Conservation (phyloP, 2,113 vertebrate species). For the Mus pahari region DNA sequence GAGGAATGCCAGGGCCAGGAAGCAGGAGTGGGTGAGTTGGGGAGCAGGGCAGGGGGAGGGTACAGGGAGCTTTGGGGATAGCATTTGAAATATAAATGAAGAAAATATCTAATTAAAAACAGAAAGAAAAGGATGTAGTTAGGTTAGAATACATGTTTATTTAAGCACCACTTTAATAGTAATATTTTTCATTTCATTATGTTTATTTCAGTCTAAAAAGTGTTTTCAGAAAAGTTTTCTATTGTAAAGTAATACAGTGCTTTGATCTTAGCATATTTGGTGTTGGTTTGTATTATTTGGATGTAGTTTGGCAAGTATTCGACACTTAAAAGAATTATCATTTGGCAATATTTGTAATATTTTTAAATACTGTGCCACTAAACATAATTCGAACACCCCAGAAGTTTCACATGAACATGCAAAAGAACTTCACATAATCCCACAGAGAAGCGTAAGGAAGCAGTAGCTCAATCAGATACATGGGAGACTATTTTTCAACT, state of each 20-base stretch:
- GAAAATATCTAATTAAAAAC: too few species aligned
- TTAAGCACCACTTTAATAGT: constrained; percentile 66
- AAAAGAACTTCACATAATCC: constrained; percentile 62
- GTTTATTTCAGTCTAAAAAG: constrained; percentile 51
- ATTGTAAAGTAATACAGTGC: constrained; percentile 55
- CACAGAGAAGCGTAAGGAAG: constrained; percentile 56
- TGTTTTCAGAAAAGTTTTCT: constrained; percentile 71
- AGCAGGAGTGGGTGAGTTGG: too few species aligned
- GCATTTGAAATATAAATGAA: too few species aligned
- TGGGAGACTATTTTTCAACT: constrained; percentile 19
- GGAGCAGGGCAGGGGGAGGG: too few species aligned
- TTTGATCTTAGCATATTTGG: constrained; percentile 41
- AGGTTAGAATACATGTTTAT: constrained; percentile 67
- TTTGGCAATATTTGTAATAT: constrained; percentile 27
- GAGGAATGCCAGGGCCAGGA: too few species aligned
- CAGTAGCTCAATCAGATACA: constrained; percentile 42
- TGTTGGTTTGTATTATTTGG: constrained; percentile 65
- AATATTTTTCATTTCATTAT: constrained; percentile 72
- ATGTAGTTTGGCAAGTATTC: constrained; percentile 72
- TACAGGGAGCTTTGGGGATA: too few species aligned
- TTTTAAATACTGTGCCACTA: constrained; percentile 47
- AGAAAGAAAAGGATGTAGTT: not conserved
- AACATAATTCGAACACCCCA: constrained; percentile 58
- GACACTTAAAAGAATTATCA: constrained; percentile 60
- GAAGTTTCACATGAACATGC: constrained; percentile 50